These are phyloP conservation scores for Leucania comma DNA, from an alignment of 2,888 invertebrate species.

Conservation along the genomic window DNA sequence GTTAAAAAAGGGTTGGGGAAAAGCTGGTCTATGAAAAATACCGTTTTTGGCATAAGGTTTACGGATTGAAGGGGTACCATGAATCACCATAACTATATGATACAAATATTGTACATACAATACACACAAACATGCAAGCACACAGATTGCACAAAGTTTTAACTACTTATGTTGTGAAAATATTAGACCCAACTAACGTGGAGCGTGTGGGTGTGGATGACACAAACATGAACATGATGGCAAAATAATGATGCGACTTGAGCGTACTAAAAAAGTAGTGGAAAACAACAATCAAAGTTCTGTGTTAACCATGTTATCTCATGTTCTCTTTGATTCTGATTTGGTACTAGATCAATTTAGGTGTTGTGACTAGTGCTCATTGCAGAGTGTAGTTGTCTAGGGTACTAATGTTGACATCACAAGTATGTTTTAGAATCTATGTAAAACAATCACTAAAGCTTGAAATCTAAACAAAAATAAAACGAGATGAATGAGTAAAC, in stretches of 20 bases:
- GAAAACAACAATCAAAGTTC: constrained; percentile 24
- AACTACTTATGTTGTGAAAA: constrained; percentile 4
- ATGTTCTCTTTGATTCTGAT: constrained; percentile 1
- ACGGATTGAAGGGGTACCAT: too few species aligned
- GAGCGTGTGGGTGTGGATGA: background rate
- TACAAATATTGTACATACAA: background rate
- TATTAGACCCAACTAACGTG: constrained; percentile 12
- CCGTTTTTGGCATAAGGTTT: background rate
- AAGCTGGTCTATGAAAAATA: background rate
- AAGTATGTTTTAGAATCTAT: background rate
- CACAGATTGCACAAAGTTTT: constrained; percentile 19
- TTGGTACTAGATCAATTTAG: background rate
- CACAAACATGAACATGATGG: constrained; percentile 14
- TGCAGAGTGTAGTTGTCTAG: background rate
- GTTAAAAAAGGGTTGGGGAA: constrained; percentile 1
- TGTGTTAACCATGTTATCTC: background rate
- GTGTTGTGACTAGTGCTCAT: background rate
- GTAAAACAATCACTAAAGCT: constrained; percentile 20
- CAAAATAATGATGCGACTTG: constrained; percentile 4
- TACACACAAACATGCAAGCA: constrained; percentile 31
- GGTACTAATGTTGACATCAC: background rate
- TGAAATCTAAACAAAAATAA: constrained; percentile 37
- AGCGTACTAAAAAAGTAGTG: background rate
- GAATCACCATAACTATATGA: background rate
- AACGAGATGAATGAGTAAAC: constrained; percentile 54